These are phyloP conservation scores for Diadophis punctatus DNA, from an alignment of 2,113 vertebrate species.

Conservation along the genomic window DNA sequence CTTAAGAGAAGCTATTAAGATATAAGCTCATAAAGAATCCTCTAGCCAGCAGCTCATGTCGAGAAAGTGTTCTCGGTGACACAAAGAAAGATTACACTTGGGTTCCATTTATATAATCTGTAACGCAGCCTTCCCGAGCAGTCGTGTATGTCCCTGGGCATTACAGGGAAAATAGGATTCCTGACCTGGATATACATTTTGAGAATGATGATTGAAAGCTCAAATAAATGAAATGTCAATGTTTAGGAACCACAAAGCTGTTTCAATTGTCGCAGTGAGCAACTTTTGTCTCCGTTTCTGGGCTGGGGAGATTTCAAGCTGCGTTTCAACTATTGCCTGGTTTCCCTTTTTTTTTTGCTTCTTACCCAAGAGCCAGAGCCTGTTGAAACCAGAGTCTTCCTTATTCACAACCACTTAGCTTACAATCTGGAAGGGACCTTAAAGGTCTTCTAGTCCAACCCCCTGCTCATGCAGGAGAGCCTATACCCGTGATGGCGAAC, in stretches of 20 bases:
- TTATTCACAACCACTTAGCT: not conserved
- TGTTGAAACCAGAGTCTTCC: not conserved
- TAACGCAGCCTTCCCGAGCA: not conserved
- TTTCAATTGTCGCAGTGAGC: not conserved
- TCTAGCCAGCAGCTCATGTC: slow-evolving; percentile 24
- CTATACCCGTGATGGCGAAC: not conserved
- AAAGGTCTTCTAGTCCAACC: not conserved
- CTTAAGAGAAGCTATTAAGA: slow-evolving; percentile 29
- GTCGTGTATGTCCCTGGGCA: slow-evolving; percentile 29
- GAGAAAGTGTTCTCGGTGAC: not conserved
- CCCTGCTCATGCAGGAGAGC: not conserved
- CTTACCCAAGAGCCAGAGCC: not conserved
- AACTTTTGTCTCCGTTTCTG: not conserved
- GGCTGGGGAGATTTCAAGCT: not conserved
- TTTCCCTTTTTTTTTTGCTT: not conserved
- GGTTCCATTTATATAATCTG: slow-evolving; percentile 32
- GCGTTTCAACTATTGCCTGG: accelerated
- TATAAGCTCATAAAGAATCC: slow-evolving; percentile 29
- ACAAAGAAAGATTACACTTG: slow-evolving; percentile 21
- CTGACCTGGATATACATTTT: slow-evolving; percentile 35
- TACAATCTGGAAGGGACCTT: not conserved
- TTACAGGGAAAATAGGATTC: slow-evolving; percentile 41
- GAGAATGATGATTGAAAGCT: slow-evolving; percentile 49
- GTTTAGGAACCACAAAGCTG: slow-evolving; percentile 35
- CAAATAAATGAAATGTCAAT: slow-evolving; percentile 47